Evolutionary conservation across 2,797 vertebrate species (phyloP).

Genomic region (Poeciliopsis infans): DNA sequence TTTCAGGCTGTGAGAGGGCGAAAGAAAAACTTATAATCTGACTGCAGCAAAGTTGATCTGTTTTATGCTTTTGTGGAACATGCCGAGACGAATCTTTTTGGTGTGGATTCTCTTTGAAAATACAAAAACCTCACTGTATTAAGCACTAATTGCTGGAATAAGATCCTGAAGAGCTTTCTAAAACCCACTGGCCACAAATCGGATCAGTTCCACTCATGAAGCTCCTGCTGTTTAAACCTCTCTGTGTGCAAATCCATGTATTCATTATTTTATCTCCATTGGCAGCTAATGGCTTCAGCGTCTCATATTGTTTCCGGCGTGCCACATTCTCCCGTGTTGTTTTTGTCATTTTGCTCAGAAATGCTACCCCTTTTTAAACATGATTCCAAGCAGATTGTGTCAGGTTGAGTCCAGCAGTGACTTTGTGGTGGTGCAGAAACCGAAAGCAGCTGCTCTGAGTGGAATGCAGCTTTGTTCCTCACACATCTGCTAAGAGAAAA

Average conservation of each 20-base stretch:
- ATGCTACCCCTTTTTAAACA: not conserved
- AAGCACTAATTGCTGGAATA: not conserved
- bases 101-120: not conserved
- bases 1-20: not conserved
- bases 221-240: not conserved
- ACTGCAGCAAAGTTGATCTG: not conserved
- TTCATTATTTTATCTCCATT: not conserved
- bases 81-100: too few species aligned
- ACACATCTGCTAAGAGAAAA: slow-evolving; percentile 48
- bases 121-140: not conserved
- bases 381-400: slow-evolving; percentile 12
- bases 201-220: not conserved
- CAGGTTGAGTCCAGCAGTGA: slow-evolving; percentile 40
- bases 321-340: not conserved
- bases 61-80: not conserved
- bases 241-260: not conserved
- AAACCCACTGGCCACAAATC: not conserved
- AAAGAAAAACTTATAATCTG: too few species aligned
- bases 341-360: slow-evolving; percentile 2
- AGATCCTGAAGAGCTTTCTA: not conserved
- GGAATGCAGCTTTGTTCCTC: slow-evolving; percentile 3
- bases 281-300: not conserved
- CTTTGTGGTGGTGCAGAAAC: slow-evolving; percentile 30
- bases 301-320: not conserved
- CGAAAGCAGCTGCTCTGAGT: slow-evolving; percentile 39